A percentile compares a stretch with the other conserved stretches of the same genome.
phyloP scores from a whole-genome alignment of 1,140 invertebrate genomes.

The Lysiphlebus fabarum region DNA sequence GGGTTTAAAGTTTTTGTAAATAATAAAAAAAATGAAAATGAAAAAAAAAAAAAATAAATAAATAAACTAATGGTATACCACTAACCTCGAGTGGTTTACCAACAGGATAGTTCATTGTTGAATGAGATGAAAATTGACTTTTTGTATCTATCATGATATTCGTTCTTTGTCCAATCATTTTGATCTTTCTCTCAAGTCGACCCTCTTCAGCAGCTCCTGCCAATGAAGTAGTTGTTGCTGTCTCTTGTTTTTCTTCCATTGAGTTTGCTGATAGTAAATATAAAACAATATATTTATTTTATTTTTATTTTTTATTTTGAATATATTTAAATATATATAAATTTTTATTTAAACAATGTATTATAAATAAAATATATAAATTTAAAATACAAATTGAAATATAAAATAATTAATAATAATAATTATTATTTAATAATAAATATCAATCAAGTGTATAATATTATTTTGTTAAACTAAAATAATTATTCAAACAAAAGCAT shows the following conservation, averaged over 20 bases:
- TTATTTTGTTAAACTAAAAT: too few species aligned
- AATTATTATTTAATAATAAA: too few species aligned
- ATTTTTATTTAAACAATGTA: too few species aligned
- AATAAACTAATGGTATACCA: not conserved
- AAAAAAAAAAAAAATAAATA: slow-evolving; percentile 1
- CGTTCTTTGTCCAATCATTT: slow-evolving; percentile 32
- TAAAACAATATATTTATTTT: slow-evolving; percentile 11
- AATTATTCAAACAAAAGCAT: too few species aligned
- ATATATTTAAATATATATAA: too few species aligned
- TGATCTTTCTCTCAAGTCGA: slow-evolving; percentile 33
- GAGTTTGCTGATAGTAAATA: slow-evolving; percentile 8
- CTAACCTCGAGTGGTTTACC: slow-evolving; percentile 77
- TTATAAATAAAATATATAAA: too few species aligned
- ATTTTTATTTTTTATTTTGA: not conserved
- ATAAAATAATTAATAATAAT: too few species aligned
- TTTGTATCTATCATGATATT: slow-evolving; percentile 30
- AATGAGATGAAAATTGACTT: slow-evolving; percentile 30
- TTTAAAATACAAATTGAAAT: too few species aligned
- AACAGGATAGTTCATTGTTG: slow-evolving; percentile 66
- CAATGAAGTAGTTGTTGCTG: slow-evolving; percentile 14
- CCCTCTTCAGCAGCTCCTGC: slow-evolving; percentile 57
- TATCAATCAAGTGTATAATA: too few species aligned
- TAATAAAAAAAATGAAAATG: slow-evolving; percentile 5
- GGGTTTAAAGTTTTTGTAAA: not conserved
- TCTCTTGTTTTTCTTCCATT: slow-evolving; percentile 10